These are phyloP conservation scores for Laterallus jamaicensis DNA, from an alignment of 2,113 vertebrate species.

Conservation along the genomic window DNA sequence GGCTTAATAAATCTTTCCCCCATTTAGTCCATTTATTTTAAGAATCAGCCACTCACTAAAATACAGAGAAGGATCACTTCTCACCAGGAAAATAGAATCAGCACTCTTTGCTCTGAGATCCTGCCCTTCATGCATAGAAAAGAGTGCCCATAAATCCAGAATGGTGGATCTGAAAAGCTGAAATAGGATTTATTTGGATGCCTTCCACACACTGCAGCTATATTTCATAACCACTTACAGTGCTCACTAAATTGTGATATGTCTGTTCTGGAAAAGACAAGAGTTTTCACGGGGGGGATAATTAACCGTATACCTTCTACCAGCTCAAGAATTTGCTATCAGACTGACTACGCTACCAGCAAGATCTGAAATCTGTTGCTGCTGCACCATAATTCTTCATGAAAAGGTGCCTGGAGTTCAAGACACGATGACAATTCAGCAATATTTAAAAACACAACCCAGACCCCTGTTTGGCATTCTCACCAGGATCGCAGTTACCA, in stretches of 20 bases:
- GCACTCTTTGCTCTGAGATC: conserved; percentile 20
- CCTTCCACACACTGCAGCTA: conserved; percentile 44
- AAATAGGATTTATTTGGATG: conserved; percentile 63
- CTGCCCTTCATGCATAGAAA: conserved; percentile 45
- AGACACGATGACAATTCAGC: neutral
- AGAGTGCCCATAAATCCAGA: conserved; percentile 42
- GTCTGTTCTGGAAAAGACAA: conserved; percentile 25
- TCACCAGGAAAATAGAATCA: conserved; percentile 14
- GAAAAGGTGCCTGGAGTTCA: neutral
- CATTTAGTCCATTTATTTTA: conserved; percentile 30
- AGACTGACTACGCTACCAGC: neutral
- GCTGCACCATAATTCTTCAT: neutral
- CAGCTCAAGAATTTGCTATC: neutral
- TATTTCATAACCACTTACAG: conserved; percentile 60
- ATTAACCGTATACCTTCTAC: conserved; percentile 10
- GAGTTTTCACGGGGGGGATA: neutral
- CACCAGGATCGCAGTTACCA: neutral
- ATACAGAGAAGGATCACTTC: conserved; percentile 30
- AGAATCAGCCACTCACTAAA: conserved; percentile 5
- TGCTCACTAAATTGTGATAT: conserved; percentile 18
- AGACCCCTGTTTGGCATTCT: neutral
- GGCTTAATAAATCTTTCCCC: neutral
- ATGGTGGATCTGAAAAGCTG: conserved; percentile 31
- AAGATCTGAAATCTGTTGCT: neutral
- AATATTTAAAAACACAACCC: neutral